These are phyloP conservation scores for Petrophora chlorosata DNA, from an alignment of 2,888 invertebrate species.

Conservation along the genomic window DNA sequence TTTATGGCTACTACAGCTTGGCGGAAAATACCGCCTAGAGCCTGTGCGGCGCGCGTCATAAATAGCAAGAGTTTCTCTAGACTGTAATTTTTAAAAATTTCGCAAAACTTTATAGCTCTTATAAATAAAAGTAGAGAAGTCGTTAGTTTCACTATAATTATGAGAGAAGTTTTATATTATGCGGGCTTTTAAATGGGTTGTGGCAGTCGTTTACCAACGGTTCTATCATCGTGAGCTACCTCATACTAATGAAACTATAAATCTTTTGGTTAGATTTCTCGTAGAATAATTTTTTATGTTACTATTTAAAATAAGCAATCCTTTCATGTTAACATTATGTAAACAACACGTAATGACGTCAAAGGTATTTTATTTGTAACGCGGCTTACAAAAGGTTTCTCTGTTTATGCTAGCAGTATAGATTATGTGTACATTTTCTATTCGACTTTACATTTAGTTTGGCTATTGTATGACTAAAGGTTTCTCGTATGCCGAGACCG, in stretches of 20 bases:
- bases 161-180: constrained; percentile 1
- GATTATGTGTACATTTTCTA: constrained; percentile 2
- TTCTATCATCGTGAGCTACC: too few species aligned
- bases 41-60: constrained; percentile 17
- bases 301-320: too few species aligned
- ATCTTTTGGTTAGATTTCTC: too few species aligned
- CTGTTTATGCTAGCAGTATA: neutral
- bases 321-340: too few species aligned
- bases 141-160: constrained; percentile 6
- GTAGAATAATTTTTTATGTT: too few species aligned
- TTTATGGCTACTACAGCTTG: neutral
- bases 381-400: constrained; percentile 10
- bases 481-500: too few species aligned
- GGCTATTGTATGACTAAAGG: constrained; percentile 4
- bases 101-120: constrained; percentile 14
- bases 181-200: constrained; percentile 4
- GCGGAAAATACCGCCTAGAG: constrained; percentile 1
- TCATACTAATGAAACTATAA: too few species aligned
- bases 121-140: constrained; percentile 19
- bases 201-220: neutral
- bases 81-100: constrained; percentile 18
- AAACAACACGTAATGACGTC: constrained; percentile 4
- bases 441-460: constrained; percentile 1
- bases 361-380: neutral
- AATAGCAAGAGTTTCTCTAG: constrained; percentile 18